Conservation (phyloP, 2,888 invertebrate species). For the Diploptera punctata region DNA sequence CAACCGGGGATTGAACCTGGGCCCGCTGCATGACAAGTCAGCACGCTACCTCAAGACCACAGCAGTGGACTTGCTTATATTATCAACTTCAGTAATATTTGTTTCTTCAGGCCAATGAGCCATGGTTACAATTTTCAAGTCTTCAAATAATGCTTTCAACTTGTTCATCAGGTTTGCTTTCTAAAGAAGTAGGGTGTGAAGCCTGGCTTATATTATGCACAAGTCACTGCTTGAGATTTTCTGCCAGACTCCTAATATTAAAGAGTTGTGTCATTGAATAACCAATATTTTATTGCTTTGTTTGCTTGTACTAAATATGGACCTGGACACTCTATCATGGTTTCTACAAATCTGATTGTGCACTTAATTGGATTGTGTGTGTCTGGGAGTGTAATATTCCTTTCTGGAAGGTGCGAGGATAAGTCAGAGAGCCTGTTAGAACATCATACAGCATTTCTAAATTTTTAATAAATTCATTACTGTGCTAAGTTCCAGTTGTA, state of each 20-base stretch:
- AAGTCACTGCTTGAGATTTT: not conserved
- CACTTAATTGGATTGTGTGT: not conserved
- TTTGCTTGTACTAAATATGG: slow-evolving; percentile 7
- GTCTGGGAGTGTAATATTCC: not conserved
- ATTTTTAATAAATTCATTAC: not conserved
- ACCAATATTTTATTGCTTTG: no score
- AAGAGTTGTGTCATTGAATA: no score
- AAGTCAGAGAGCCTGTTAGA: not conserved
- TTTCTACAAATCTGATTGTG: not conserved
- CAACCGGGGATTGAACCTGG: no score
- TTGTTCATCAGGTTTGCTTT: slow-evolving; percentile 4
- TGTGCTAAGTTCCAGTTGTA: no score
- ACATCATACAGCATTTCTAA: not conserved
- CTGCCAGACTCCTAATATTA: not conserved
- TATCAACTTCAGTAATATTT: not conserved
- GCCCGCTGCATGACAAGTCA: no score
- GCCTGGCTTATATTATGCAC: not conserved
- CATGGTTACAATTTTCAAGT: not conserved
- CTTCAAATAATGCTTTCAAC: not conserved
- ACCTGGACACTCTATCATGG: no score
- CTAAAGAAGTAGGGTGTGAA: not conserved
- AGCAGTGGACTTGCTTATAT: no score
- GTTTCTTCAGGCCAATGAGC: not conserved
- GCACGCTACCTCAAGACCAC: no score
- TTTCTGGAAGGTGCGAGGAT: not conserved